These are phyloP conservation scores for Pteropus alecto DNA, from an alignment of 2,113 vertebrate genomes.

Conservation along the genomic window DNA sequence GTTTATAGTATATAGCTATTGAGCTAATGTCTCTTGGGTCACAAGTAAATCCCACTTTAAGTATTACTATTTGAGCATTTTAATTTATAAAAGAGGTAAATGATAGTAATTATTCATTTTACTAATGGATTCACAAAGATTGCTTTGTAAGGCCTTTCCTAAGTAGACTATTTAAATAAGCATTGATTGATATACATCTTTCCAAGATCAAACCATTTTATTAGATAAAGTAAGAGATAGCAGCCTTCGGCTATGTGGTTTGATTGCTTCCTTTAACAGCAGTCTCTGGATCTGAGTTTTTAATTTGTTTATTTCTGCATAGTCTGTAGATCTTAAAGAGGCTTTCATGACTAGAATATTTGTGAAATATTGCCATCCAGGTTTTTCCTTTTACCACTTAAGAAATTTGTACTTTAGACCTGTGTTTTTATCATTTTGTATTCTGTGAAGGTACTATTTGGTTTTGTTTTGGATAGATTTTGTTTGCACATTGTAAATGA, in stretches of 20 bases:
- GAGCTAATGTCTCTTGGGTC: background rate
- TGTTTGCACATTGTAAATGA: constrained; percentile 16
- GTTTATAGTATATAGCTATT: background rate
- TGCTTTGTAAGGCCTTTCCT: constrained; percentile 31
- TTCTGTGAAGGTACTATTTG: background rate
- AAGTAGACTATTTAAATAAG: constrained; percentile 35
- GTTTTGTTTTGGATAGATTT: constrained; percentile 25
- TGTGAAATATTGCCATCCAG: background rate
- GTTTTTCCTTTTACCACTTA: constrained; percentile 2
- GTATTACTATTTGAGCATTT: constrained; percentile 29
- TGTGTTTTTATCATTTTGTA: background rate
- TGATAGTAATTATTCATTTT: constrained; percentile 39
- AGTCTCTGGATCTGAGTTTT: background rate
- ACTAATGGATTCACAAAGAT: constrained; percentile 10
- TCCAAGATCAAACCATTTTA: constrained; percentile 50
- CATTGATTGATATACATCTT: constrained; percentile 33
- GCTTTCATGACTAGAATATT: constrained; percentile 32
- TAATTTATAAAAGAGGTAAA: constrained; percentile 29
- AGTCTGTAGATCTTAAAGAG: background rate
- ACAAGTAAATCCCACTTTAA: constrained; percentile 43
- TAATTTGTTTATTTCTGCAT: background rate
- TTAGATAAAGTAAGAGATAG: constrained; percentile 31
- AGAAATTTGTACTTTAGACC: constrained; percentile 3
- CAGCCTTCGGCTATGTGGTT: background rate
- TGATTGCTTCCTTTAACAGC: constrained; percentile 27